Evolutionary conservation across 2,888 invertebrate species (phyloP), one percentile per base, ranked within the genome.

Genomic region (Altica lythri): DNA sequence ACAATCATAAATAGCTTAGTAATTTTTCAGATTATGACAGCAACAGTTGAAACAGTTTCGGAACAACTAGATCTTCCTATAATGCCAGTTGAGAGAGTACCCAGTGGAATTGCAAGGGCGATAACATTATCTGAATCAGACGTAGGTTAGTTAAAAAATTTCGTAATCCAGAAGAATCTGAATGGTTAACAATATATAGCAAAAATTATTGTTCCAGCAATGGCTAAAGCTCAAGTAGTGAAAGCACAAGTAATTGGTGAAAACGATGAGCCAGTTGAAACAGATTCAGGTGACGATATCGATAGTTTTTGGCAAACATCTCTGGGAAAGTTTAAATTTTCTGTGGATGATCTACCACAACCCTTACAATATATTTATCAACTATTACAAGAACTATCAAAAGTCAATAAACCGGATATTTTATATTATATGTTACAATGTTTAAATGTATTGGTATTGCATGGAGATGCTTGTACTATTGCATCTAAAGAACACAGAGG

Each of bases 361-460:
- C 91, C 95, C 59, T 78, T 98, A 60, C 96, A 96, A 76, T 91
- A 97, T 60, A 92, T 96, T 59, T 91, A 95, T 75, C 90, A 93
- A 71, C 78, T 98, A 17, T 77, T 97, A 19, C 90, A 90, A 81
- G 92, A 92, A 77, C 77, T 92, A 44, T 86, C 89, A 56, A 86
- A 84, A 52, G 86, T 89, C 0, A 85, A 88, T 35, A 93, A 95
- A 61, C 91, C 96, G 0, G 96, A 98, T 74, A 90, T 96, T 22
- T 80, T 95, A 13, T 97, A 94, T 75, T 94, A 95, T 72, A 84
- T 97, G 73, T 81, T 99, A 49, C 91, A 92, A 69, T 94, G 95
- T 62, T 80, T 99, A 18, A 93, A 95, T 76, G 86, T 93, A 53
- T 81, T 98, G 71, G 89, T 93, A 51, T 80, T 99, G 16, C 94